Base-by-base conservation (phyloP, 2,888 invertebrate genomes). In the Drosophila macrospina region DNA sequence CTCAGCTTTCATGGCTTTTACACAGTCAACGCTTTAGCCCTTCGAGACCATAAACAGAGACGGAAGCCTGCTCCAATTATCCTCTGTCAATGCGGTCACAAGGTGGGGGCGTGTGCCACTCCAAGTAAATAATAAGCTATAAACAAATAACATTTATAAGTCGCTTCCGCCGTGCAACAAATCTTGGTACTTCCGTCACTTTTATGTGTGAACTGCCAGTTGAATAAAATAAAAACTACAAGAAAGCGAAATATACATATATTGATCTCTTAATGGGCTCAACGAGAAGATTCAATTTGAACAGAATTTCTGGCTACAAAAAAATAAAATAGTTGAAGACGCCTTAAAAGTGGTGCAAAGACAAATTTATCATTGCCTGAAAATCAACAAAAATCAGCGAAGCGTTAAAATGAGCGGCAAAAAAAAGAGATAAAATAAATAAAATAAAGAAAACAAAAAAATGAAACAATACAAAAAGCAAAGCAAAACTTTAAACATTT, bases 141-240 rank as follows among this genome's bases (percentile, higher is more conserved):
- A 51, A 55, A 54, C 68, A 28, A 2, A 28, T 28, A 28, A 45
- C 69, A 77, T 85, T 83, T 76, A 54, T 67, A 50, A 59, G 34
- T 62, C 60, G 72, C 81, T 88, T 85, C 89, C 89, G 89, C 79
- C 69, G 41, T 69, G 67, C 85, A 60, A 87, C 85, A 84, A 85
- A 86, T 85, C 89, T 81, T 79, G 7, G 41, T 51, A 72, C 69
- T 88, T 85, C 85, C 85, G 89, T 84, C 85, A 88, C 80, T 66
- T 88, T 83, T 62, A 88, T 86, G 83, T 83, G 80, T 65, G 86
- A 82, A 73, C 69, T 55, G 67, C 41, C 51, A 44, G 39, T 60
- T 56, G 39, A 62, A 47, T 13, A 63, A 13, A 60, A 65, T 37
- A 47, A 61, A 32, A 62, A 51, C 52, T 47, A 55, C 57, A 69